A percentile compares a stretch with the other conserved stretches of the same genome.
phyloP scores from a whole-genome alignment of 2,888 invertebrate species.

The Limenitis arthemis region DNA sequence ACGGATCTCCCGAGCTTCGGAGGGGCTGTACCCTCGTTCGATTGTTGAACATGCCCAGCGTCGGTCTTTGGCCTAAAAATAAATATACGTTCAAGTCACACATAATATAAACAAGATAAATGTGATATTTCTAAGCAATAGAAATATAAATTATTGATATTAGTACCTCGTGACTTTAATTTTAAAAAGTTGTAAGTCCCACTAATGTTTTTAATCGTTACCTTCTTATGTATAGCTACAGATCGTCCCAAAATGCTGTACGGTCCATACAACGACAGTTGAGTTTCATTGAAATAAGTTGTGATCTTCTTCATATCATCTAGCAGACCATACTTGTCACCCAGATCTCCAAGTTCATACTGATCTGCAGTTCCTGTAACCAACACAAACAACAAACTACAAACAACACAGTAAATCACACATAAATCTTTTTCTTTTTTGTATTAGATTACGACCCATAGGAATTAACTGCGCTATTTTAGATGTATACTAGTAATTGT shows the following conservation, averaged over 20 bases:
- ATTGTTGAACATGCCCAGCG: conserved; percentile 90
- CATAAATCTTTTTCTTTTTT: not conserved
- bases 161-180: no score
- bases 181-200: no score
- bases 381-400: not conserved
- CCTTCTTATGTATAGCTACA: conserved; percentile 84
- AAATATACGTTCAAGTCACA: no score
- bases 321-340: conserved; percentile 87
- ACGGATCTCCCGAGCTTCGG: conserved; percentile 87
- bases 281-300: conserved; percentile 82
- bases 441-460: no score
- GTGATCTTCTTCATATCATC: conserved; percentile 74
- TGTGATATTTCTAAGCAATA: no score
- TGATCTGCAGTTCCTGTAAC: conserved; percentile 83
- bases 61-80: conserved; percentile 55
- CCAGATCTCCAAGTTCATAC: conserved; percentile 89
- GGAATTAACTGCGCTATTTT: no score
- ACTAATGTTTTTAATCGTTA: conserved; percentile 33
- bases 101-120: no score
- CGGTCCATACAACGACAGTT: conserved; percentile 85
- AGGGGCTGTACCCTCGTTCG: conserved; percentile 89
- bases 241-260: conserved; percentile 90
- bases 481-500: not conserved
- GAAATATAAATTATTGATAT: no score
- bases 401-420: not conserved